phyloP scores from a whole-genome alignment of 92 coral and sea anemone species.

The Umimayanthus kanabou region DNA sequence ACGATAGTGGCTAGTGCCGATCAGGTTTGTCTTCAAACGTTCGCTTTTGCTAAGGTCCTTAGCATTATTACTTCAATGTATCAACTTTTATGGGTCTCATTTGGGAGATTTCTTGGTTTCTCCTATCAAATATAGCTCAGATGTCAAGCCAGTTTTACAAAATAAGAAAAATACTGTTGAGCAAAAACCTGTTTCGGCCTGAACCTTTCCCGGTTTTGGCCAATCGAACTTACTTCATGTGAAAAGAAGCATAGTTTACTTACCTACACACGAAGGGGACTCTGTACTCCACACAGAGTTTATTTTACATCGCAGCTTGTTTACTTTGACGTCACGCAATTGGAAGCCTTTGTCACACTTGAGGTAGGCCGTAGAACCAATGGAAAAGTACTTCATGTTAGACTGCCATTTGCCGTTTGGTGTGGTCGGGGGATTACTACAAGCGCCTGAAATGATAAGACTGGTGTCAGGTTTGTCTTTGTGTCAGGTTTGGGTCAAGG shows the following conservation, averaged over 20 bases:
- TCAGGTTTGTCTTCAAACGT: too few species aligned
- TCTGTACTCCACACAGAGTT: conserved; percentile 52
- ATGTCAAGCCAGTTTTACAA: too few species aligned
- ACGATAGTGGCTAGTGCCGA: too few species aligned
- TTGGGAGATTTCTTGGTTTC: too few species aligned
- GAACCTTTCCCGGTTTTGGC: too few species aligned
- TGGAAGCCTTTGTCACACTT: conserved; percentile 63
- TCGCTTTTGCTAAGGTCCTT: too few species aligned
- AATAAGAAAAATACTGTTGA: too few species aligned
- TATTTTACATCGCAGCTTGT: conserved; percentile 56
- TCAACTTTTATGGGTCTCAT: too few species aligned
- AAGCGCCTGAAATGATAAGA: conserved; percentile 55
- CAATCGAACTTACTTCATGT: neutral
- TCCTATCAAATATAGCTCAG: too few species aligned
- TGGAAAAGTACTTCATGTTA: conserved; percentile 44
- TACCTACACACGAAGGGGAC: conserved; percentile 69
- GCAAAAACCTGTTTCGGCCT: too few species aligned
- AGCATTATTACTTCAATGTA: too few species aligned
- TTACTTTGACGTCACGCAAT: conserved; percentile 23
- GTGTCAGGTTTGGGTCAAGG: neutral
- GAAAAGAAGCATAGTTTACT: neutral
- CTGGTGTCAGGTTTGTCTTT: neutral
- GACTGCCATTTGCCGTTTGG: conserved; percentile 67
- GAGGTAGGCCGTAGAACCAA: conserved; percentile 56
- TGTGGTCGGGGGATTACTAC: conserved; percentile 48